Conservation (phyloP, 2,113 vertebrate species). For the Arothron firmamentum region DNA sequence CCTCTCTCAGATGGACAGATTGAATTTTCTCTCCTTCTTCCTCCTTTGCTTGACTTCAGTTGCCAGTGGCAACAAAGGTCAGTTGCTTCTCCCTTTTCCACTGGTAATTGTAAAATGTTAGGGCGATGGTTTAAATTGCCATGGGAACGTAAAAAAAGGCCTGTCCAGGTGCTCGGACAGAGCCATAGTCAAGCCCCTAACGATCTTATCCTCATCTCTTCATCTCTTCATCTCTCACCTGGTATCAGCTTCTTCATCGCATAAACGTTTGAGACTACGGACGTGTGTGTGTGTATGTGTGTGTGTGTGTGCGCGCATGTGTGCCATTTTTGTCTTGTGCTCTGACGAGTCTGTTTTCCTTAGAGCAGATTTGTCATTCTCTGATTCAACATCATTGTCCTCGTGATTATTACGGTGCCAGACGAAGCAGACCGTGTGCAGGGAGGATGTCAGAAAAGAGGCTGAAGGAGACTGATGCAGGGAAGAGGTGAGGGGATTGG, state of each 20-base stretch:
- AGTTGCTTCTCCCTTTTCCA: slow-evolving; percentile 70
- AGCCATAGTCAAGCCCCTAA: slow-evolving; percentile 1
- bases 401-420: slow-evolving; percentile 38
- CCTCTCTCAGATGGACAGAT: slow-evolving; percentile 78
- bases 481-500: slow-evolving; percentile 23
- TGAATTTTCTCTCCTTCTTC: slow-evolving; percentile 77
- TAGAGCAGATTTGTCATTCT: slow-evolving; percentile 45
- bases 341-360: slow-evolving; percentile 41
- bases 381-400: slow-evolving; percentile 49
- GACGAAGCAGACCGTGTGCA: slow-evolving; percentile 4
- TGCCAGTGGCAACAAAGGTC: slow-evolving; percentile 82
- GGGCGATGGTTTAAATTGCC: slow-evolving; percentile 27
- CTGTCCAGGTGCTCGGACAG: slow-evolving; percentile 13
- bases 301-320: slow-evolving; percentile 1
- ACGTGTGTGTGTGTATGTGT: neutral
- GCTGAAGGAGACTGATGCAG: slow-evolving; percentile 21
- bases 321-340: slow-evolving; percentile 17
- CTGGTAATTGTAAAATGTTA: slow-evolving; percentile 56
- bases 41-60: slow-evolving; percentile 80
- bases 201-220: neutral
- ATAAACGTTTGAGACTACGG: neutral
- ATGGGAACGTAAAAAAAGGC: slow-evolving; percentile 16
- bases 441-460: slow-evolving; percentile 26
- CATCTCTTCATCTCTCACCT: neutral
- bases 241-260: neutral